These are phyloP conservation scores for Suncus etruscus DNA, from an alignment of 2,113 vertebrate species.

Conservation along the genomic window DNA sequence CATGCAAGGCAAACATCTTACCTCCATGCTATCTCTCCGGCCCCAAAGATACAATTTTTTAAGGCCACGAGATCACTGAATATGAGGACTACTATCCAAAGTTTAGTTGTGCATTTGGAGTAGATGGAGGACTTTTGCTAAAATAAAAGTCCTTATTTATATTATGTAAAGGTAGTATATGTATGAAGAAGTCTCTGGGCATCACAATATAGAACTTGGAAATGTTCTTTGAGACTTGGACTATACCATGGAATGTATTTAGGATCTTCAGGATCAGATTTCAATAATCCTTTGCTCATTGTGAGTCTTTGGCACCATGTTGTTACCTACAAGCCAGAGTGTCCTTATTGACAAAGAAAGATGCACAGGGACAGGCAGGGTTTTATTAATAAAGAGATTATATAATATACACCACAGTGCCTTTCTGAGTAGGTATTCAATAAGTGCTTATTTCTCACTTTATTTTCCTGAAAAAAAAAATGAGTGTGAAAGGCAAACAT, in stretches of 20 bases:
- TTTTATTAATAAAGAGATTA: not conserved
- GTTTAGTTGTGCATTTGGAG: not conserved
- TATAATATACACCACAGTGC: not conserved
- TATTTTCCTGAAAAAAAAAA: slow-evolving; percentile 41
- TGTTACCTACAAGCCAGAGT: not conserved
- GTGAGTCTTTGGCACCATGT: not conserved
- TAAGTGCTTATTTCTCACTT: not conserved
- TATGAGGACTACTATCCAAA: slow-evolving; percentile 26
- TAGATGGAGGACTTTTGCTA: not conserved
- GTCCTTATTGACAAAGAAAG: not conserved
- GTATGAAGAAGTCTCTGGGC: not conserved
- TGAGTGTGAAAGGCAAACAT: not conserved
- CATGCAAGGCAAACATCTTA: too few species aligned
- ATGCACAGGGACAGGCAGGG: not conserved
- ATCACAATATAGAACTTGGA: not conserved
- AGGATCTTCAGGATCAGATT: not conserved
- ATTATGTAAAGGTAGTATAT: slow-evolving; percentile 9
- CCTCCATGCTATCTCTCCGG: too few species aligned
- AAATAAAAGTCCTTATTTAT: slow-evolving; percentile 54
- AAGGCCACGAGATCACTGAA: not conserved
- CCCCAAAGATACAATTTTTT: not conserved
- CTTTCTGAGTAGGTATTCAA: not conserved
- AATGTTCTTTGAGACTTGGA: slow-evolving; percentile 24
- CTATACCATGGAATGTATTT: not conserved
- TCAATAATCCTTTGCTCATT: not conserved